Evolutionary conservation across 2,888 invertebrate species (phyloP), one percentile per base, ranked within the genome.

Genomic region (Tholera decimalis): DNA sequence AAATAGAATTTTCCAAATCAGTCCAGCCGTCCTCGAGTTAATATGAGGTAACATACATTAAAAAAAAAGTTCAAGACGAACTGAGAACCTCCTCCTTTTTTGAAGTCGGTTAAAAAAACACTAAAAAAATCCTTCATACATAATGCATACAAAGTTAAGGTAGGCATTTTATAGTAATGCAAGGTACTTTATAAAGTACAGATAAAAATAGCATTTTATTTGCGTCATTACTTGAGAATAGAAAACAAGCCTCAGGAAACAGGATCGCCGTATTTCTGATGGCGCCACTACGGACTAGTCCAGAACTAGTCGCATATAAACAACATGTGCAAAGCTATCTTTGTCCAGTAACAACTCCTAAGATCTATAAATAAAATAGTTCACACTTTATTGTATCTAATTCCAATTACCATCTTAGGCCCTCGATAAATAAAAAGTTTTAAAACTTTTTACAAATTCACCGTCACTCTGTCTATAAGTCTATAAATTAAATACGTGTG

Each of bases 201-300:
- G 70, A 61, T 79, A 75, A 77, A 79, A 69, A 77, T 75, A 79
- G 64, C 20, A 20, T 63, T 61, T 56, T 75, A 75, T 63, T 79
- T 49, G 64, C 79, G 33, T 61, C 64, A 61, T 59, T 67, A 67
- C 54, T 69, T 79, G 80, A 75, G 76, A 70, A 71, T 77, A 75
- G 79, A 79, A 82, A 80, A 80, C 79, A 58, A 70, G 82, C 80
- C 64, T 33, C 43, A 60, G 69, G 69, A 63, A 80, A 79, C 80
- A 76, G 80, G 80, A 76, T 82, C 63, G 62, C 61, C 43, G 47
- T 59, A 67, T 51, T 50, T 54, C 60, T 53, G 51, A 53, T 57
- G 56, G 78, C 55, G 51, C 43, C 54, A 35, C 20, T 37, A 46
- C 33, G 30, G 55, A 62, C 82, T 78, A 26, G 81, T 64, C 59